Percentiles rank a stretch among this genome's conserved stretches.
Conservation (phyloP, 1,140 invertebrate genomes). For the Bombus cullumanus region DNA sequence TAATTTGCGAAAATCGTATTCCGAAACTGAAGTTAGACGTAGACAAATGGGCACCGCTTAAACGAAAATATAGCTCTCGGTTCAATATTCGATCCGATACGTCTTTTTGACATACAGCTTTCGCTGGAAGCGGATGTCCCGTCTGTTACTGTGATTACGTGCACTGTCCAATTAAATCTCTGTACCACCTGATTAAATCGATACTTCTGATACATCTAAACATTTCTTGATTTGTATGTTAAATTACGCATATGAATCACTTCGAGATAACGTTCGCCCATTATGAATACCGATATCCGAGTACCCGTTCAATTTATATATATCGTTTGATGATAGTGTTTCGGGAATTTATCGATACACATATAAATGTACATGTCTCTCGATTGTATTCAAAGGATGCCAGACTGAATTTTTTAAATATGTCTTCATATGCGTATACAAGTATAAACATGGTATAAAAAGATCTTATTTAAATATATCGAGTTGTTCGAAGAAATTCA, state of each 20-base stretch:
- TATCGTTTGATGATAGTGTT: neutral
- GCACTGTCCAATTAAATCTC: slow-evolving; percentile 11
- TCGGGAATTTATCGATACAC: neutral
- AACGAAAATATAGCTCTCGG: neutral
- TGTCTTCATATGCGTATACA: no score
- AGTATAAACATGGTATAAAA: no score
- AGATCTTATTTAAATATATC: no score
- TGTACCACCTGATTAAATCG: slow-evolving; percentile 6
- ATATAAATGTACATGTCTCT: neutral
- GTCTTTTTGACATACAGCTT: neutral
- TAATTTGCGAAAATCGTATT: neutral
- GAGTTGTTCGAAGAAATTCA: no score
- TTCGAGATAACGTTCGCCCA: neutral
- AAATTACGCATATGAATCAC: neutral
- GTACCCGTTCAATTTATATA: neutral
- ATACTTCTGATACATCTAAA: neutral
- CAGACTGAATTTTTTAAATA: neutral
- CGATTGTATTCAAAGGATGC: neutral
- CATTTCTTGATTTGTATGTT: neutral
- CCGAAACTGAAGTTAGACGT: slow-evolving; percentile 6
- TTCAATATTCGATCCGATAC: slow-evolving; percentile 20
- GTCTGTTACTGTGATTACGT: neutral
- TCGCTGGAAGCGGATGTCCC: neutral
- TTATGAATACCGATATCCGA: neutral
- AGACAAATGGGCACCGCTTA: neutral